Base-by-base conservation (phyloP, 2,797 vertebrate genomes). In the Carduelis carduelis region DNA sequence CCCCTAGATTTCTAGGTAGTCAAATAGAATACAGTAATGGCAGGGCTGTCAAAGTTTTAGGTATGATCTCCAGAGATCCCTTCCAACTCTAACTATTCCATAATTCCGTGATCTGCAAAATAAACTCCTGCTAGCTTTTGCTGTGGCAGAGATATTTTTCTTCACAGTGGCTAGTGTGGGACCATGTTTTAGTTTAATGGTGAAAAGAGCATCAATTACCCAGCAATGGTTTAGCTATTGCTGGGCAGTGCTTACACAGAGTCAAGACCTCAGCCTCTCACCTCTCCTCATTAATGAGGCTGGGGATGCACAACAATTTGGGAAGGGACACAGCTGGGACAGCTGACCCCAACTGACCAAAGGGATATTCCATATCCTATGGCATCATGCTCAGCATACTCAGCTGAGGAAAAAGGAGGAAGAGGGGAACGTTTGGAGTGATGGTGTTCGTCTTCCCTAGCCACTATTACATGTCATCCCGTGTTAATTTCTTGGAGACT, bases 401-500 rank as follows among this genome's bases (percentile, higher is more conserved):
- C 28, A 53, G 4, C 5, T 37, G 32, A 39, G 14, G 26, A 19
- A 59, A 76, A 81, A 76, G 16, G 14, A 64, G 30, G 32, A 64
- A 59, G 46, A 50, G 10, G 10, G 2, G 16, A 7, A 26, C 0
- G 0, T 47, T 76, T 46, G 11, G 57, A 59, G 14, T 19, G 30
- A 47, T 35, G n/a, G 2, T 27, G 10, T 41, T 76, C 26, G 3
- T 76, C 39, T 59, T 76, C 32, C n/a, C 34, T 76, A 64, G 26
- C 41, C 41, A 59, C 16, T 2, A 2, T 28, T 15, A 19, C 7
- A 6, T 1, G 4, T 26, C 30, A 26, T 64, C 46, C 7, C 37
- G 3, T 0, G 0, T 17, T 14, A 5, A 27, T 47, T 24, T 52
- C 27, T 39, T 37, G 44, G 34, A 52, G 14, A 22, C 16, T 52